A percentile compares a stretch with the other conserved stretches of the same genome.
Evolutionary conservation across 2,797 vertebrate species (phyloP).

Genomic region (Gymnothorax reevesii): DNA sequence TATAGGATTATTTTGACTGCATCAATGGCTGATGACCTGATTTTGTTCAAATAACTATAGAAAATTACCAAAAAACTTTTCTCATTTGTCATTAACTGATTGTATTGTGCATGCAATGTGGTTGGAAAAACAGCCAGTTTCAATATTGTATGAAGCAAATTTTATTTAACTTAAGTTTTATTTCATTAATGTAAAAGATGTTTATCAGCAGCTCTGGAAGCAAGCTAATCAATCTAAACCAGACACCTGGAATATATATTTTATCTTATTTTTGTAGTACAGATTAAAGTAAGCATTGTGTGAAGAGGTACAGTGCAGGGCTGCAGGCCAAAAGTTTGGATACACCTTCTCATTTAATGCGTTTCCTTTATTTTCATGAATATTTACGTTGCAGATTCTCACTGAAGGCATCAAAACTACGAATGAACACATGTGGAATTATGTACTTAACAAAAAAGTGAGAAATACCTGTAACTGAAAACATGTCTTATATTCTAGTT

Average conservation of each 20-base stretch:
- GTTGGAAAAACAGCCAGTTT: not conserved
- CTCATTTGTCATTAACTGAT: not conserved
- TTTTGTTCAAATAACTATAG: not conserved
- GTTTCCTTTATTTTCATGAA: too few relatives aligned
- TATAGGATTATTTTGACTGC: not conserved
- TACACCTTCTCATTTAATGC: too few relatives aligned
- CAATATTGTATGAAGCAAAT: not conserved
- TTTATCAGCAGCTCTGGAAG: not conserved
- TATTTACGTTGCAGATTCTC: too few relatives aligned
- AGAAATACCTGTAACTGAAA: too few relatives aligned
- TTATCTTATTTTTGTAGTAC: not conserved
- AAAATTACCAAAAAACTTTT: not conserved
- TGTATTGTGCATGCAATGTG: not conserved
- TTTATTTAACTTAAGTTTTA: not conserved
- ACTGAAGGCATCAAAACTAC: too few relatives aligned
- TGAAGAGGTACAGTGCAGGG: too few relatives aligned
- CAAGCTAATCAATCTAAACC: not conserved
- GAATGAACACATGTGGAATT: too few relatives aligned
- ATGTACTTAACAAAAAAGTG: too few relatives aligned
- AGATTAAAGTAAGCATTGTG: not conserved
- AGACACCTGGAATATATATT: not conserved
- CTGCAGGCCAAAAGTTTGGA: too few relatives aligned
- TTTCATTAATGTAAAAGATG: not conserved
- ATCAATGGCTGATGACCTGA: not conserved
- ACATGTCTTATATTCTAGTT: too few relatives aligned